Evolutionary conservation across 2,113 vertebrate genomes (phyloP), one percentile per base, ranked within the genome.

Genomic region (Rhabdomys dilectus): DNA sequence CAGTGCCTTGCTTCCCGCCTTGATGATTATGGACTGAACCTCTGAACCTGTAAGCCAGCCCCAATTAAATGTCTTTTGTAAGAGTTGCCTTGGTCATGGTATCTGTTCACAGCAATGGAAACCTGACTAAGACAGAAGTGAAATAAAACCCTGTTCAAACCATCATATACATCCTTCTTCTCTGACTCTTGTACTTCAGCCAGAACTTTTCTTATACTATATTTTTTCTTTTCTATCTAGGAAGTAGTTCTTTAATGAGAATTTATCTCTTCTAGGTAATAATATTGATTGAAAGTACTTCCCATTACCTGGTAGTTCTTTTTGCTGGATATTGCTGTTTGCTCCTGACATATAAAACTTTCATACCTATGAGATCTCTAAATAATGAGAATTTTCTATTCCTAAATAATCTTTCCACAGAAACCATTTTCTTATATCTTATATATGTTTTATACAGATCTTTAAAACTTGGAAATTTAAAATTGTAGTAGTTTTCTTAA

Each of bases 221-320:
- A 93, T 92, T 58, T 16, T 90, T 97, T 90, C n/a, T 91, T 75
- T 93, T 31, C 12, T 82, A 95, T 77, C 24, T 94, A 77, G 39
- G 91, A 94, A 96, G n/a, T 90, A 85, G 29, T 89, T 82, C 93
- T 92, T 85, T 15, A 19, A 45, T 90, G 68, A 96, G 29, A 97
- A 42, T 96, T 96, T 95, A 3, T 89, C 68, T 94, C n/a, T 95
- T 94, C 31, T 64, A 56, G 9, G 24, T 89, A 80, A 60, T 80
- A 77, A 89, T 94, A 93, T 70, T 91, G n/a, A 12, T 24, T 89
- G 88, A 92, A 93, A 45, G 73, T n/a, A 91, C 70, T 17, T 39
- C 45, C 7, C 48, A 36, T 94, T 94, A 91, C n/a, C 42, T 48
- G 85, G 7, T 76, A 75, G 5, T 72, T 95, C 78, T 94, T 86